Base-by-base conservation (phyloP, 2,888 invertebrate genomes). In the Xylocampa areola region DNA sequence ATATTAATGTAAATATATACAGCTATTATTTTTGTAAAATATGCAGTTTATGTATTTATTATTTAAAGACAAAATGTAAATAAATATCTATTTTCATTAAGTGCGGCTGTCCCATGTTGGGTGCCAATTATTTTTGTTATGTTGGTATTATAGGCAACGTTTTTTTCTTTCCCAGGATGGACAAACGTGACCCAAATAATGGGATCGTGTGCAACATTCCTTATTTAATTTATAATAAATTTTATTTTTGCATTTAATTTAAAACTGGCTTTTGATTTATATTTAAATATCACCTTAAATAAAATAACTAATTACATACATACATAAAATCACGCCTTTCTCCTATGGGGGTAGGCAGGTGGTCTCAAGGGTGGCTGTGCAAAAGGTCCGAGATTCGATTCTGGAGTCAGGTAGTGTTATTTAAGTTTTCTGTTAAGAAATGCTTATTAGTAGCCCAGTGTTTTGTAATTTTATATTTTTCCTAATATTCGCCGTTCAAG, bases 91-190 rank as follows among this genome's bases (percentile, higher is more conserved):
- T 14, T 13, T 25, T 4, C 14, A 14, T 14, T 4, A 21, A 8
- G 2, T 4, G 7, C n/a, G n/a, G n/a, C n/a, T 4, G 23, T 19
- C n/a, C 10, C 19, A 21, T 21, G 19, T 17, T 41, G 16, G 5
- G 14, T 35, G 7, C 13, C 5, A 3, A 23, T 2, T 25, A 4
- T n/a, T 36, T 35, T 50, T 30, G 0, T 30, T 36, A 2, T 25
- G 21, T 40, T 57, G 27, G 30, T 45, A 40, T 7, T 21, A 35
- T 8, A 37, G 23, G 11, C 33, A 11, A 10, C 13, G 6, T 47
- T 57, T 67, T 57, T 52, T 36, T 37, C 14, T 39, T 55, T 70
- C 50, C 11, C 68, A 75, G 75, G 73, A 75, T 7, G 73, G 48
- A 35, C 51, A 60, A 30, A 48, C 58, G 50, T 61, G 32, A 68